Evolutionary conservation across 2,113 vertebrate species (phyloP), one percentile per base, ranked within the genome.

Genomic region (Reinhardtius hippoglossoides): DNA sequence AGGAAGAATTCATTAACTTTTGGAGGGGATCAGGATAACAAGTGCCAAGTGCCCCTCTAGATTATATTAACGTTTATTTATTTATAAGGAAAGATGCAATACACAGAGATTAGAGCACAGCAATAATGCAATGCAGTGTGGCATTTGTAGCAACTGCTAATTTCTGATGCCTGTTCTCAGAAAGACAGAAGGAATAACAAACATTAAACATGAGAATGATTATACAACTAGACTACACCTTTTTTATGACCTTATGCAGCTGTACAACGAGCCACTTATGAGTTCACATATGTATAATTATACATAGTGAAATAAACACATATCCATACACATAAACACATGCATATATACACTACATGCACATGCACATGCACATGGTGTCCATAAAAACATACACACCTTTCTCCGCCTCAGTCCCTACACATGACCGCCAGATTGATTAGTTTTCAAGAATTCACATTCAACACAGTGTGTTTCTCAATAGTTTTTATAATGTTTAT

Each of bases 401-500:
- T 50, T 18, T 4, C 46, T 50, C 46, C 1, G 18, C 46, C 46
- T 16, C 46, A 42, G 46, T 50, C 46, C 18, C 15, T 18, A 50
- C 5, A 50, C 15, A 16, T 50, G 46, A 50, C 46, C 18, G 16
- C 46, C 14, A 50, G 46, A 18, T 18, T 50, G 44, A 16, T 46
- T 46, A 0, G 46, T 50, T 50, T 50, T 50, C 16, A 18, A 50
- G 4, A 18, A 18, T 50, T 50, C 46, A 1, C 46, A 50, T 50
- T 13, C 48, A 62, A 23, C 35, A n/a, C 31, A 63, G 1, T 18
- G 18, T 18, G 48, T 18, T 42, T 58, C 23, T 59, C 57, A 7
- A 31, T 42, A 31, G 13, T 78, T 64, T 27, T 65, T 65, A n/a
- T 12, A 21, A 60, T 61, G 40, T 27, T 20, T 26, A 31, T 20